A percentile compares a stretch with the other conserved stretches of the same genome.
Evolutionary conservation across 2,797 vertebrate genomes (phyloP).

Genomic region (Knipowitschia caucasica): DNA sequence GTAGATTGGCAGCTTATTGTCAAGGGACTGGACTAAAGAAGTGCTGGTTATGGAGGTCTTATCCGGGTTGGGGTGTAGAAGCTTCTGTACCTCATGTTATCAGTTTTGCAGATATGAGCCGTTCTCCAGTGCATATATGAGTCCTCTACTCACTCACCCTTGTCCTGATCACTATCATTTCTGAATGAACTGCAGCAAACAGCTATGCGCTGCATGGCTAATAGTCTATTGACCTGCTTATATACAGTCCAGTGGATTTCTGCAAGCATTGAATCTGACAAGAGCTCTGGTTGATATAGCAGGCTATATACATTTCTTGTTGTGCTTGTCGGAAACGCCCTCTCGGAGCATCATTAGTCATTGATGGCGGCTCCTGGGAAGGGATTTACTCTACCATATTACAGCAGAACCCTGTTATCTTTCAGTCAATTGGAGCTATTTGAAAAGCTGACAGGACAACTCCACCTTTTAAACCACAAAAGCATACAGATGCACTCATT

Average conservation of each 20-base stretch:
- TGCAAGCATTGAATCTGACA: constrained; percentile 34
- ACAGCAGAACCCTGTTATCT: constrained; percentile 35
- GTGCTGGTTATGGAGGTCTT: constrained; percentile 57
- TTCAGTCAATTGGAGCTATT: constrained; percentile 24
- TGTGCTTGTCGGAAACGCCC: constrained; percentile 53
- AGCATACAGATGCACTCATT: constrained; percentile 12
- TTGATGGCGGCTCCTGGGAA: constrained; percentile 60
- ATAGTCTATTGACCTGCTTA: constrained; percentile 47
- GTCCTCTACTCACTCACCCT: constrained; percentile 31
- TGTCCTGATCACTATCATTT: constrained; percentile 45
- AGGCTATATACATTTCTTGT: constrained; percentile 20
- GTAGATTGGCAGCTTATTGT: constrained; percentile 50
- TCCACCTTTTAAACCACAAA: constrained; percentile 19
- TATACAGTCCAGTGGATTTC: constrained; percentile 25
- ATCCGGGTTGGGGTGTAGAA: constrained; percentile 38
- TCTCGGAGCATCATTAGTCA: constrained; percentile 64
- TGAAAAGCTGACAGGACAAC: constrained; percentile 30
- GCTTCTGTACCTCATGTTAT: constrained; percentile 40
- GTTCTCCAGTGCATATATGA: constrained; percentile 53
- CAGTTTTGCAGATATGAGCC: constrained; percentile 49
- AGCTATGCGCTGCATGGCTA: constrained; percentile 28
- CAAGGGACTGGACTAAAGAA: constrained; percentile 29
- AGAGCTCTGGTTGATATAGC: constrained; percentile 25
- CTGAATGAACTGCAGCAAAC: constrained; percentile 32
- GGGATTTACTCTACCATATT: constrained; percentile 46